phyloP scores from a whole-genome alignment of 2,888 invertebrate genomes.

The Celastrina argiolus region DNA sequence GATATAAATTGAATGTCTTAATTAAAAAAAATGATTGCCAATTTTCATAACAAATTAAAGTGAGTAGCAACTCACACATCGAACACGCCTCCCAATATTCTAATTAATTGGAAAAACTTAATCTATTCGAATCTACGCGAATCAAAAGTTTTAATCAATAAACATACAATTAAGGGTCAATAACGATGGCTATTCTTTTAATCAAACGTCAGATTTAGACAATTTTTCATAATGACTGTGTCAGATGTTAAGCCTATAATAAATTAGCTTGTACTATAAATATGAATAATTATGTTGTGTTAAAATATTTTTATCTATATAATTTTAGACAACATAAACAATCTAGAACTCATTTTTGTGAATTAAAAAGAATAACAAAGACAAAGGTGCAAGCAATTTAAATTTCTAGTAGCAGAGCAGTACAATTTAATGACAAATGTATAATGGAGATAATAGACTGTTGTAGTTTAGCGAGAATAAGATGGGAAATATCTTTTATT shows the following conservation, averaged over 20 bases:
- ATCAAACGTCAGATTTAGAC: slow-evolving; percentile 73
- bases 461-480: no score
- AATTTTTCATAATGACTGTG: slow-evolving; percentile 68
- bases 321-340: no score
- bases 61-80: slow-evolving; percentile 54
- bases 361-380: no score
- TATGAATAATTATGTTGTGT: no score
- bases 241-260: slow-evolving; percentile 66
- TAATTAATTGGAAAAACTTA: slow-evolving; percentile 39
- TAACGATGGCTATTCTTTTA: slow-evolving; percentile 59
- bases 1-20: neutral
- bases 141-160: slow-evolving; percentile 48
- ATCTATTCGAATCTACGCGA: slow-evolving; percentile 40
- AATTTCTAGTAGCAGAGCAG: no score
- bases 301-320: no score
- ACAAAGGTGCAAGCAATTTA: no score
- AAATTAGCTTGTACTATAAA: slow-evolving; percentile 54
- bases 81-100: slow-evolving; percentile 42
- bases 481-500: no score
- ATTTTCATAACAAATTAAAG: slow-evolving; percentile 51
- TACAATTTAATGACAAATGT: no score
- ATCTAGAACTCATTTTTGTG: no score
- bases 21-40: neutral
- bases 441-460: no score
- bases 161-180: slow-evolving; percentile 48